A percentile compares a stretch with the other conserved stretches of the same genome.
These are phyloP conservation scores for Eueides isabella DNA, from an alignment of 1,140 invertebrate genomes.

Conservation along the genomic window DNA sequence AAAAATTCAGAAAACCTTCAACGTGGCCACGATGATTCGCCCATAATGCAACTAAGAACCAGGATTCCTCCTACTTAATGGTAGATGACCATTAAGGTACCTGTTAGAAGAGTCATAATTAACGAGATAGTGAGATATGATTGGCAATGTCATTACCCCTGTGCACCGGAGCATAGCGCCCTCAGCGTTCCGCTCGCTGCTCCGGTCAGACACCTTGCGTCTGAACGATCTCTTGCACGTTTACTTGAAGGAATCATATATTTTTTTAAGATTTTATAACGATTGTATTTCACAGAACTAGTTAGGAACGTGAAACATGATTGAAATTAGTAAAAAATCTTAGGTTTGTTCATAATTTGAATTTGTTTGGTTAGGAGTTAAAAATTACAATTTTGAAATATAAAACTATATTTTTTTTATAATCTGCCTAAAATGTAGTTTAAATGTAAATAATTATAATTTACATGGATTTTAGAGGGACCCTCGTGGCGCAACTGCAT, in stretches of 20 bases:
- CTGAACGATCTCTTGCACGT: conserved; percentile 35
- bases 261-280: conserved; percentile 23
- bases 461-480: no score
- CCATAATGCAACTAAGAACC: no score
- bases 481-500: no score
- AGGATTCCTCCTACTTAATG: no score
- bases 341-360: background rate
- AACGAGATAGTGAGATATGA: conserved; percentile 69
- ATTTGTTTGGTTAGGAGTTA: no score
- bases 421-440: no score
- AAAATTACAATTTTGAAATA: no score
- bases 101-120: conserved; percentile 28
- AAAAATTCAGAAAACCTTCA: no score
- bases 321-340: background rate
- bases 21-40: no score
- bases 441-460: no score
- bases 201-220: conserved; percentile 66
- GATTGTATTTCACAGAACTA: background rate
- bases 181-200: conserved; percentile 61
- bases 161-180: conserved; percentile 61
- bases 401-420: no score
- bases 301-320: background rate
- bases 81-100: background rate
- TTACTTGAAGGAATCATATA: conserved; percentile 25
- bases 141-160: conserved; percentile 65